Evolutionary conservation across 1,140 invertebrate genomes (phyloP).

Genomic region (Potamilus streckersoni): DNA sequence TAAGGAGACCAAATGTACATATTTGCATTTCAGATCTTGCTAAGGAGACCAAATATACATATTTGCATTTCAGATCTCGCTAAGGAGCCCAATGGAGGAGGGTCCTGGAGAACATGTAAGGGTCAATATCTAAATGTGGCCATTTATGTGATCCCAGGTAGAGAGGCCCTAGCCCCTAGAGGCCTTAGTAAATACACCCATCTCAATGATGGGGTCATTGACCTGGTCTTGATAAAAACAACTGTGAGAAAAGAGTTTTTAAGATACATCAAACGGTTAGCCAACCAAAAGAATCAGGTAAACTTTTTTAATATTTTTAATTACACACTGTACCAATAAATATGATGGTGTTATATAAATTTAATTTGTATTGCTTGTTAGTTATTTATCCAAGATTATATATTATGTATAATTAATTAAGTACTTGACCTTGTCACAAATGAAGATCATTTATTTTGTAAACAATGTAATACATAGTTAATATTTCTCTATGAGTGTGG

Average conservation of each 20-base stretch:
- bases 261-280: slow-evolving; percentile 59
- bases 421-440: neutral
- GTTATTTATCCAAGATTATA: neutral
- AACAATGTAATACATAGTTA: too few species aligned
- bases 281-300: slow-evolving; percentile 66
- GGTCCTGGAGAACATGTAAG: slow-evolving; percentile 50
- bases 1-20: too few species aligned
- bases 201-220: slow-evolving; percentile 60
- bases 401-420: neutral
- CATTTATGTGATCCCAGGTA: slow-evolving; percentile 47
- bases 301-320: neutral
- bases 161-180: slow-evolving; percentile 53
- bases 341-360: neutral
- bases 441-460: too few species aligned
- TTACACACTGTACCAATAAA: neutral
- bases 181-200: slow-evolving; percentile 63
- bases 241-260: slow-evolving; percentile 59
- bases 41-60: neutral
- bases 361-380: neutral
- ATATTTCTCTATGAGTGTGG: too few species aligned
- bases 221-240: slow-evolving; percentile 60
- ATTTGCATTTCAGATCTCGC: slow-evolving; percentile 33
- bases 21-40: too few species aligned
- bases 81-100: slow-evolving; percentile 37
- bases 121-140: slow-evolving; percentile 54